phyloP scores from a whole-genome alignment of 2,113 vertebrate genomes.

The Agapornis roseicollis region DNA sequence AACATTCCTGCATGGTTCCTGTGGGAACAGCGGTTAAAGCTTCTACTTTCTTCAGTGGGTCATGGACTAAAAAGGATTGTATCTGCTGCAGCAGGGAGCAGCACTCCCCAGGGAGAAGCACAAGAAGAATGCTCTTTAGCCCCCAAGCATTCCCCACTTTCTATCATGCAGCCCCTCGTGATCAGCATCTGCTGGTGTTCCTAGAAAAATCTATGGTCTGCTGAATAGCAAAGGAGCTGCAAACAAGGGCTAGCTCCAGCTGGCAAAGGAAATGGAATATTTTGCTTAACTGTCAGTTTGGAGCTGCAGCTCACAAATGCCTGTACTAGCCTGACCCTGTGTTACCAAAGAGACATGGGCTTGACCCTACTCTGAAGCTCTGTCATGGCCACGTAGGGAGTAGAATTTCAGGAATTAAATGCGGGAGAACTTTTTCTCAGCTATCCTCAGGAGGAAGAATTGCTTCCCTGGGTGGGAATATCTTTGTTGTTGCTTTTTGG shows the following conservation, averaged over 20 bases:
- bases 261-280: slow-evolving; percentile 55
- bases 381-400: fast-evolving
- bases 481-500: background rate
- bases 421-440: background rate
- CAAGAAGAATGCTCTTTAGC: background rate
- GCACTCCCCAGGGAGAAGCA: background rate
- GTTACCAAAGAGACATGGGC: background rate
- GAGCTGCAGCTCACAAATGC: slow-evolving; percentile 13
- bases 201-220: slow-evolving; percentile 39
- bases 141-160: background rate
- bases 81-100: background rate
- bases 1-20: background rate
- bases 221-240: slow-evolving; percentile 9
- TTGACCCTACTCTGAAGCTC: background rate
- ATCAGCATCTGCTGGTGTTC: slow-evolving; percentile 40
- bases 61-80: background rate
- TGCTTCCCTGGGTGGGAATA: background rate
- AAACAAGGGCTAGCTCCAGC: slow-evolving; percentile 41
- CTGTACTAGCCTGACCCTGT: background rate
- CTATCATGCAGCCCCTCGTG: background rate
- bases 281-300: slow-evolving; percentile 19
- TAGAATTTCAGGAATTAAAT: background rate
- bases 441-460: background rate
- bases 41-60: background rate
- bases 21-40: background rate